A percentile compares a stretch with the other conserved stretches of the same genome.
Evolutionary conservation across 2,888 invertebrate genomes (phyloP).

Genomic region (Hypselothyrea guttata): DNA sequence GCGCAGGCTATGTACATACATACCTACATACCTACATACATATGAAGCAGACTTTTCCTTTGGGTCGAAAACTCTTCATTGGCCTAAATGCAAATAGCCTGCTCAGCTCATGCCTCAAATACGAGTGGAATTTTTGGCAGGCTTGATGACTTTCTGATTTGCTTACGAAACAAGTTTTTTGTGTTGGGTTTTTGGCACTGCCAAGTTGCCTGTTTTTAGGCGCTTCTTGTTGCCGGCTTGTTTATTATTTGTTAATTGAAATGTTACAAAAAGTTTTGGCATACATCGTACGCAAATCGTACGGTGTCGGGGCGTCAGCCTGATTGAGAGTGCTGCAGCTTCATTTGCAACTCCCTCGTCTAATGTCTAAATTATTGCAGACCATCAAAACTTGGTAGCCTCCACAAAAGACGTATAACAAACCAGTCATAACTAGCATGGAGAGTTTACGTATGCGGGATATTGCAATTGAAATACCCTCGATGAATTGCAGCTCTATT

Average conservation of each 20-base stretch:
- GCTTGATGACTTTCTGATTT: constrained; percentile 74
- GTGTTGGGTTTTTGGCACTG: constrained; percentile 9
- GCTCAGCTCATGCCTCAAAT: constrained; percentile 27
- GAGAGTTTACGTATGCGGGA: not conserved
- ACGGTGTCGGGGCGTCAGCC: constrained; percentile 8
- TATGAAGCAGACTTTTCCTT: constrained; percentile 17
- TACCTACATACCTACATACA: not conserved
- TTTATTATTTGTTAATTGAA: constrained; percentile 77
- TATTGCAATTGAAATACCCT: too few species aligned
- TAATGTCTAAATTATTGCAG: constrained; percentile 57
- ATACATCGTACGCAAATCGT: constrained; percentile 16
- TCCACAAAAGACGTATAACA: constrained; percentile 21
- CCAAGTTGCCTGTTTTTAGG: constrained; percentile 44
- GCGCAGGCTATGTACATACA: constrained; percentile 35
- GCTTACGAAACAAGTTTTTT: constrained; percentile 63
- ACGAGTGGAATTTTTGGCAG: constrained; percentile 37
- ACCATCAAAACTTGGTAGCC: constrained; percentile 37
- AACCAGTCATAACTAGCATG: constrained; percentile 23
- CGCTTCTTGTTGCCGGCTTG: constrained; percentile 61
- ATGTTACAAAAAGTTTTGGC: constrained; percentile 64
- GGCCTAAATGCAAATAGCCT: constrained; percentile 60
- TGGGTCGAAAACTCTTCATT: constrained; percentile 40
- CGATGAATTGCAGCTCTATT: too few species aligned
- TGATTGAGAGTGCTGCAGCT: constrained; percentile 33
- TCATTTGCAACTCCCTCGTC: constrained; percentile 37